Conservation (phyloP, 2,113 vertebrate genomes). For the Lamprologus ornatipinnis region DNA sequence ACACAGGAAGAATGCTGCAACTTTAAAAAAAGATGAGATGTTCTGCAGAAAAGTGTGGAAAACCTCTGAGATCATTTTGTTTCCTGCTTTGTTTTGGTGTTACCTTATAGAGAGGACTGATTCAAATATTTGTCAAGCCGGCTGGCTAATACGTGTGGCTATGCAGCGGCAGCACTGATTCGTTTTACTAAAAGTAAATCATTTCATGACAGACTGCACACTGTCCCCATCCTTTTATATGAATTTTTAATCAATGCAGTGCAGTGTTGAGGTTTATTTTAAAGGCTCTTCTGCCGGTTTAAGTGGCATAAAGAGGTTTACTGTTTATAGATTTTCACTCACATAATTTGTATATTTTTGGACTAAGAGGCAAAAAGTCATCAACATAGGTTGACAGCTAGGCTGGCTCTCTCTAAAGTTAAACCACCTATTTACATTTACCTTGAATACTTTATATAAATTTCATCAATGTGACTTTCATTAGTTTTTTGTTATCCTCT, state of each 20-base stretch:
- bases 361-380: background rate
- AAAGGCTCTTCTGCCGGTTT: rapidly evolving
- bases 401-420: background rate
- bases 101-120: background rate
- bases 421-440: background rate
- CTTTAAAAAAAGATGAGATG: background rate
- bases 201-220: background rate
- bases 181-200: background rate
- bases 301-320: background rate
- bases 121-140: background rate
- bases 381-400: background rate
- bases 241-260: background rate
- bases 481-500: background rate
- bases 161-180: background rate
- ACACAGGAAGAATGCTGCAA: background rate
- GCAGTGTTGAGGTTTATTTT: background rate
- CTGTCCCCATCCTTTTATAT: background rate
- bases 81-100: background rate
- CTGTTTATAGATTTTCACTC: background rate
- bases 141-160: background rate
- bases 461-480: background rate
- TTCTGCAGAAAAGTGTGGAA: background rate
- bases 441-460: background rate
- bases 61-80: background rate
- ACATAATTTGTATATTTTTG: background rate